Evolutionary conservation across 1,140 invertebrate genomes (phyloP).

Genomic region (Rhyacophila brunnea): DNA sequence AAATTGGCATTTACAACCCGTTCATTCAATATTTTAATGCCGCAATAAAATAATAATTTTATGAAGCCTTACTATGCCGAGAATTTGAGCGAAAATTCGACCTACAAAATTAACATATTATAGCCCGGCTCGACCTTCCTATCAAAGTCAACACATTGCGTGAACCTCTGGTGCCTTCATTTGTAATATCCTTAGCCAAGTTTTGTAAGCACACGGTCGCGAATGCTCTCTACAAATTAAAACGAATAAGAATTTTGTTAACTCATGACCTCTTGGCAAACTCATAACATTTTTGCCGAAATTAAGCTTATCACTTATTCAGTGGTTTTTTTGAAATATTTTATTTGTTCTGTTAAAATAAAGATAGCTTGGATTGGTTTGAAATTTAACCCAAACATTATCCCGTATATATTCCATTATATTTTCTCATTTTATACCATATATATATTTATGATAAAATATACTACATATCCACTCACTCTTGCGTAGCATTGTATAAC

Average conservation of each 20-base stretch:
- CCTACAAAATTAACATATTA: conserved; percentile 25
- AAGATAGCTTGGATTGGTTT: neutral
- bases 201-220: conserved; percentile 1
- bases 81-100: conserved; percentile 6
- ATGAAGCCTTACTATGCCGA: neutral
- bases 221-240: neutral
- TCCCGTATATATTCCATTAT: too few relatives aligned
- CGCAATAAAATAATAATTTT: conserved; percentile 7
- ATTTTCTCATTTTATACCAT: too few relatives aligned
- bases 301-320: neutral
- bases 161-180: conserved; percentile 14
- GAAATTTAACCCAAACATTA: too few relatives aligned
- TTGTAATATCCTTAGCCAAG: conserved; percentile 6
- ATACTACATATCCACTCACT: too few relatives aligned
- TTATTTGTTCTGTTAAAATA: neutral
- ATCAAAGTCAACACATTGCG: conserved; percentile 17
- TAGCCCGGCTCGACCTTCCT: conserved; percentile 10
- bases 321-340: neutral
- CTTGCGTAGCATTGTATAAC: too few relatives aligned
- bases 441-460: too few relatives aligned
- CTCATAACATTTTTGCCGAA: neutral
- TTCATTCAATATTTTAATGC: conserved; percentile 8
- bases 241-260: conserved; percentile 16
- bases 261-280: neutral
- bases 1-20: neutral